Evolutionary conservation across 2,888 invertebrate genomes (phyloP).

Genomic region (Synanthedon andrenaeformis): DNA sequence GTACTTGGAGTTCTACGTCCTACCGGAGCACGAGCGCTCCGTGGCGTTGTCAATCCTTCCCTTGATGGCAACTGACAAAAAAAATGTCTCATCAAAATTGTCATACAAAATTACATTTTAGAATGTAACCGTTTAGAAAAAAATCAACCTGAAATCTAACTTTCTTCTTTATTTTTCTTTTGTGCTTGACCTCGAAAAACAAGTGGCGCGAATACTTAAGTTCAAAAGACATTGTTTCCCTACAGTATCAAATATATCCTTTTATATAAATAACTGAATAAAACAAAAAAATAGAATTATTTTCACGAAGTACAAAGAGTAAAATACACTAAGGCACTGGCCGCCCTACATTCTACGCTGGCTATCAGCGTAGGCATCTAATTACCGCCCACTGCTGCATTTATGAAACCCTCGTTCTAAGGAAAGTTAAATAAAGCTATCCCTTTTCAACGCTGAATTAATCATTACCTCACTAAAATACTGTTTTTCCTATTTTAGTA

Average conservation of each 20-base stretch:
- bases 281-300: neutral
- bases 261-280: no score
- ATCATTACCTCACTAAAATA: slow-evolving; percentile 11
- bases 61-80: slow-evolving; percentile 48
- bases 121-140: neutral
- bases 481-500: neutral
- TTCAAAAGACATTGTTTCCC: slow-evolving; percentile 43
- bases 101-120: no score
- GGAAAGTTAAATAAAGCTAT: slow-evolving; percentile 31
- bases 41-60: slow-evolving; percentile 55
- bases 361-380: slow-evolving; percentile 50
- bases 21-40: slow-evolving; percentile 60
- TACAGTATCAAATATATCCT: neutral
- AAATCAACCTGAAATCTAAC: slow-evolving; percentile 48
- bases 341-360: neutral
- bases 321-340: neutral
- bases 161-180: slow-evolving; percentile 44
- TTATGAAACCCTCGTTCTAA: slow-evolving; percentile 14
- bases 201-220: slow-evolving; percentile 38
- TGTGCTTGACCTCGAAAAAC: slow-evolving; percentile 51
- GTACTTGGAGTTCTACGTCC: slow-evolving; percentile 46
- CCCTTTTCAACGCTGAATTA: slow-evolving; percentile 32
- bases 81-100: neutral
- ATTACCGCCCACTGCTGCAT: slow-evolving; percentile 38
- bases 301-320: neutral